Evolutionary conservation across 2,113 vertebrate species (phyloP), one percentile per base, ranked within the genome.

Genomic region (Mormyrus iriodes): DNA sequence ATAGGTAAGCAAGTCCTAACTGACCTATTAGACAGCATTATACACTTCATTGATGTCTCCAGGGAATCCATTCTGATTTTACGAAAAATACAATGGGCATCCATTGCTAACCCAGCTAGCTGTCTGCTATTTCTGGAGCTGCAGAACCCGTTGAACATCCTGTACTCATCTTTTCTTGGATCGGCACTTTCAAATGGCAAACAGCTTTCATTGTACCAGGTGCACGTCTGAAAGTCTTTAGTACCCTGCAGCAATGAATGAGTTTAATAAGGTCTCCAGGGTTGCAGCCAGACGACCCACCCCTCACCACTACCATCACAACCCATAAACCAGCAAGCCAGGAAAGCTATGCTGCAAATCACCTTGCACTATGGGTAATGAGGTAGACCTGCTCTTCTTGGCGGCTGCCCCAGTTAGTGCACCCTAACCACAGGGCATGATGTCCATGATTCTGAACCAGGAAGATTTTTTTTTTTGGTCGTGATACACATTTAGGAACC

Each of bases 141-240:
- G 31, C 27, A 42, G 15, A 19, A 19, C 73, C 17, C 35, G 39
- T 2, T 39, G 31, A 79, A 39, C 73, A 39, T 42, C 42, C 31
- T 79, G 73, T n/a, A 35, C 13, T 42, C 35, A 4, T 35, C 35
- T 79, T 79, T 8, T 17, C 73, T 79, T 79, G 35, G 73, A 79
- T 19, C 35, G 35, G 13, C 73, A 42, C 73, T 39, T 79, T 39
- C 73, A 79, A 17, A 42, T 79, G 73, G 73, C 73, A 79, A 79
- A 79, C 17, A 8, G 73, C 73, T 42, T 79, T 79, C 73, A 19
- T 19, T 79, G 31, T 42, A 19, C 35, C 73, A 79, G 73, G 35
- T 79, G 35, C 73, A 79, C 35, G 73, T 42, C 73, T 79, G 73
- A 79, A 79, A 79, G 73, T 79, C 73, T 42, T 79, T 79, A 79